A percentile compares a stretch with the other conserved stretches of the same genome.
phyloP scores from a whole-genome alignment of 2,113 vertebrate species.

The Budorcas taxicolor region DNA sequence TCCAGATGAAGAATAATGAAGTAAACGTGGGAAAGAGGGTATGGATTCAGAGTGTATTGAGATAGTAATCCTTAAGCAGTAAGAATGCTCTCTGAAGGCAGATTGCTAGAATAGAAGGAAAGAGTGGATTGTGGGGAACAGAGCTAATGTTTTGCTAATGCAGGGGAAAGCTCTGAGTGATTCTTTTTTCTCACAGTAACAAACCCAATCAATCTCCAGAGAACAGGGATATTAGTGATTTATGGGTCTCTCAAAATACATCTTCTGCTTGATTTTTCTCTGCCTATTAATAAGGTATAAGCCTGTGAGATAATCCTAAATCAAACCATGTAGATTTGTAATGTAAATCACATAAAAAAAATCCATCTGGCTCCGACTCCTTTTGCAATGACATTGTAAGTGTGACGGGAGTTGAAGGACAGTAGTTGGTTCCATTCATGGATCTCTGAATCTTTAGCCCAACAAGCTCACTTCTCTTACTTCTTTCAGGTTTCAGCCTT shows the following conservation, averaged over 20 bases:
- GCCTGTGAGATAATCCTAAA: constrained; percentile 66
- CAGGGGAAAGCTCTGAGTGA: constrained; percentile 10
- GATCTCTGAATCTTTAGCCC: neutral
- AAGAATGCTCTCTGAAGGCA: constrained; percentile 15
- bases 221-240: constrained; percentile 73
- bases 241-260: constrained; percentile 70
- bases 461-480: neutral
- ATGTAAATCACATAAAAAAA: constrained; percentile 64
- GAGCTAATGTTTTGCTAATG: constrained; percentile 45
- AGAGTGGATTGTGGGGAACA: constrained; percentile 48
- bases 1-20: neutral
- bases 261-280: constrained; percentile 49
- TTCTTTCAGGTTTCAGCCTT: constrained; percentile 41
- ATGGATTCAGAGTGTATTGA: neutral
- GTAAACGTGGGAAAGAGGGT: neutral
- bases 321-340: constrained; percentile 42
- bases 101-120: neutral
- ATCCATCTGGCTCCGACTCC: constrained; percentile 2
- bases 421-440: neutral
- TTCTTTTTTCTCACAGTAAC: constrained; percentile 62
- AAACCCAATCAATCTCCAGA: constrained; percentile 64
- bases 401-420: neutral
- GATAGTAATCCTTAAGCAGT: neutral
- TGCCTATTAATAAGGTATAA: constrained; percentile 38
- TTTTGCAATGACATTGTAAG: neutral